Evolutionary conservation across 1,140 invertebrate species (phyloP), one percentile per base, ranked within the genome.

Genomic region (Zaprionus vittiger): DNA sequence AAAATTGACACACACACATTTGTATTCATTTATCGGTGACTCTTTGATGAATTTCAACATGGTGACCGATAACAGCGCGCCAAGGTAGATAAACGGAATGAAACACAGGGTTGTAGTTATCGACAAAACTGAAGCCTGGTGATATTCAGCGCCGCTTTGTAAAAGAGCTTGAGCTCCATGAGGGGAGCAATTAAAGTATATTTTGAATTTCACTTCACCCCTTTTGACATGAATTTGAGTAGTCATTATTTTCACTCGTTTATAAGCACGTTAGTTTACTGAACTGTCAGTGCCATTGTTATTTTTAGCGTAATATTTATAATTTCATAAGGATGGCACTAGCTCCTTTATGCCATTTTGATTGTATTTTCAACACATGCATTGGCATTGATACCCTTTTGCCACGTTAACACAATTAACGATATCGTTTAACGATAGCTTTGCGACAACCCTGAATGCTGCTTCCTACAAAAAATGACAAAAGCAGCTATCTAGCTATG

Each of bases 11-110:
- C 67, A 78, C 70, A 81, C 66, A 76, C 55, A 80, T 26, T 31
- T 54, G 41, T 34, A 70, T 31, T 56, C 26, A 59, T n/a, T 15
- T 56, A 66, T 57, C 56, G 52, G 41, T 47, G 54, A 47, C 59
- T 67, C 63, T 47, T 71, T 73, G 76, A 86, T 83, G 47, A 70
- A 62, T 80, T 86, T 62, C 77, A 86, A 86, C 37, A 86, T 89
- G 84, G 85, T 71, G 79, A 47, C 59, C 84, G 84, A 89, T 89
- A 67, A 73, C 85, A 79, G 26, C 57, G 41, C 78, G 81, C 54
- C 66, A 80, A 74, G 64, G 67, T 54, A 57, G 26, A 47, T 34
- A 14, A 41, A 22, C 41, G 83, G 73, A 87, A 80, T 86, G 80
- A 28, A 90, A 90, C 81, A 54, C 85, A 89, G 81, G 57, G 84